These are phyloP conservation scores for Eupithecia tripunctaria DNA, from an alignment of 2,888 invertebrate genomes.

Conservation along the genomic window DNA sequence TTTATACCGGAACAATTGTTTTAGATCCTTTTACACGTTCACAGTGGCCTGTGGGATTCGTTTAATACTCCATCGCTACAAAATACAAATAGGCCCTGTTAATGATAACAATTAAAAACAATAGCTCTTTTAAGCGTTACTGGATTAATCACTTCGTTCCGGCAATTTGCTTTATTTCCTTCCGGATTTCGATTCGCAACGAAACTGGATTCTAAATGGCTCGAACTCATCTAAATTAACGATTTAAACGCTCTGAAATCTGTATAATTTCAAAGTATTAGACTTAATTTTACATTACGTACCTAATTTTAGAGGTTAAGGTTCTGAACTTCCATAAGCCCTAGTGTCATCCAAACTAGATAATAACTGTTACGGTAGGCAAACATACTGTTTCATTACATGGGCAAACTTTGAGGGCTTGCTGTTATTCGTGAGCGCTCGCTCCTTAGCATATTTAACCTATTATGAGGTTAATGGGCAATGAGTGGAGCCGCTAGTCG, in stretches of 20 bases:
- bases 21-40: conserved; percentile 42
- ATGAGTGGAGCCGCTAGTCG: conserved; percentile 63
- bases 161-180: conserved; percentile 42
- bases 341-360: conserved; percentile 40
- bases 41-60: conserved; percentile 36
- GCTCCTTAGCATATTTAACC: conserved; percentile 79
- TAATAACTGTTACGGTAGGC: conserved; percentile 42
- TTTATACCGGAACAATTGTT: conserved; percentile 52
- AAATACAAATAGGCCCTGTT: conserved; percentile 35
- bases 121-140: conserved; percentile 38
- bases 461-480: conserved; percentile 79
- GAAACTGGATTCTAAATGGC: conserved; percentile 27
- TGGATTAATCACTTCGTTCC: conserved; percentile 41
- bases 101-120: conserved; percentile 44
- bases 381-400: conserved; percentile 43
- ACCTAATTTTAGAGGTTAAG: not conserved
- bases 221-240: conserved; percentile 36
- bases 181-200: conserved; percentile 28
- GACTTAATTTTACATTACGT: conserved; percentile 16
- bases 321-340: conserved; percentile 20
- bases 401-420: conserved; percentile 53
- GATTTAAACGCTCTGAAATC: conserved; percentile 27
- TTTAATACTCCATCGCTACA: conserved; percentile 16
- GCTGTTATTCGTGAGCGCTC: conserved; percentile 60
- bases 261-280: conserved; percentile 20